These are phyloP conservation scores for Laothoe populi DNA, from an alignment of 2,888 invertebrate species.

Conservation along the genomic window DNA sequence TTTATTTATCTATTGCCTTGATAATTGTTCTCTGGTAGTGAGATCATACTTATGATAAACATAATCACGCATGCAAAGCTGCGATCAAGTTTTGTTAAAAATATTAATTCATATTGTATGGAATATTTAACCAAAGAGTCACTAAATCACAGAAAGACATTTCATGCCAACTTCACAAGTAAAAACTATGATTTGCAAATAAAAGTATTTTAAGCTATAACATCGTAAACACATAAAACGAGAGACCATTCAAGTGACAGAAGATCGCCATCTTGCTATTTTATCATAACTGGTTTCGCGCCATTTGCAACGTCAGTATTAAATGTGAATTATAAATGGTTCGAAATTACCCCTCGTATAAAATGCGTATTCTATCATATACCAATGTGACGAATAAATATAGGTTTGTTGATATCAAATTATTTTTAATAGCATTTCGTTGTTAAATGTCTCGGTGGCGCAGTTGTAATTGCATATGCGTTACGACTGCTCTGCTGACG, in stretches of 20 bases:
- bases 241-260: conserved; percentile 11
- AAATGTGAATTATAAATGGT: conserved; percentile 17
- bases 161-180: not conserved
- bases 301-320: not conserved
- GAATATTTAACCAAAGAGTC: no score
- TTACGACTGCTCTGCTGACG: no score
- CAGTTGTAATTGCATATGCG: no score
- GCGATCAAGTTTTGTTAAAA: no score
- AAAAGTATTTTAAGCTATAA: conserved; percentile 11
- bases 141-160: not conserved
- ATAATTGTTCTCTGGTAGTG: no score
- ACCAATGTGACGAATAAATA: not conserved
- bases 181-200: not conserved
- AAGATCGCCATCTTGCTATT: conserved; percentile 18
- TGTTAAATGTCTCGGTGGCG: no score
- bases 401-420: conserved; percentile 10
- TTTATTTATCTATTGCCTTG: no score
- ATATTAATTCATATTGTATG: no score
- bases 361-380: conserved; percentile 2
- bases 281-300: conserved; percentile 16
- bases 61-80: no score
- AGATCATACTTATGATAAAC: no score
- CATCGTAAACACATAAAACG: conserved; percentile 17
- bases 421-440: no score
- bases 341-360: conserved; percentile 9